Evolutionary conservation across 37 sponge, comb jelly and placozoan genomes (phyloP), one percentile per base, ranked within the genome.

Genomic region (Theonella swinhoei): DNA sequence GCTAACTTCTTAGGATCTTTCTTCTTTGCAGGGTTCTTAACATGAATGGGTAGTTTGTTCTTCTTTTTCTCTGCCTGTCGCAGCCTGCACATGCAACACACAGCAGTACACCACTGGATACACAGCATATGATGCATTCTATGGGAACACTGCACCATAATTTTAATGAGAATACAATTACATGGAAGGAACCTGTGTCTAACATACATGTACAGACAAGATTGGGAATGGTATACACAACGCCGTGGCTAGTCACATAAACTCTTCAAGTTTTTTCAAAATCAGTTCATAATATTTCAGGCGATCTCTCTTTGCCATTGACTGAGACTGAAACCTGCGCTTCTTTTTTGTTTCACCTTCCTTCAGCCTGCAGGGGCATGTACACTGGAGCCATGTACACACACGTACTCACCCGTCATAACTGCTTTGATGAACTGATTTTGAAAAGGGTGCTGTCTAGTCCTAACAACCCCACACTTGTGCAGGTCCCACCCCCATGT

Each of bases 261-360:
- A 37, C 33, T 63, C 76, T 62, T 80, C 62, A 19, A 88, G 78
- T 30, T 68, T 75, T 68, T 84, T 85, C 68, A 92, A 67, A 71
- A 88, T 39, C 37, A 88, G 73, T 19, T 88, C 93, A 80, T 69
- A 80, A 31, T 74, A 85, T 42, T 92, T 92, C 68, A 67, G 43
- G 5, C 64, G 75, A 38, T 90, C 91, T 62, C 73, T 90, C 54
- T 40, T 64, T 24, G 77, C 31, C 11, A 88, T 79, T 19, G 77
- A 42, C 62, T 74, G 64, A 38, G 67, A 59, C 3, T 64, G 78
- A 62, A 85, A 62, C 61, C 66, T 81, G 39, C 62, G 88, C 59
- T 86, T 93, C 84, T 86, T 96, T 65, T 74, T 64, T 24, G 29
- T 63, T 23, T 58, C 70, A 39, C 68, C 59, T 66, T 88, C 95